These are phyloP conservation scores for Lethenteron camtschaticum DNA, from an alignment of 2,113 vertebrate genomes.

Conservation along the genomic window DNA sequence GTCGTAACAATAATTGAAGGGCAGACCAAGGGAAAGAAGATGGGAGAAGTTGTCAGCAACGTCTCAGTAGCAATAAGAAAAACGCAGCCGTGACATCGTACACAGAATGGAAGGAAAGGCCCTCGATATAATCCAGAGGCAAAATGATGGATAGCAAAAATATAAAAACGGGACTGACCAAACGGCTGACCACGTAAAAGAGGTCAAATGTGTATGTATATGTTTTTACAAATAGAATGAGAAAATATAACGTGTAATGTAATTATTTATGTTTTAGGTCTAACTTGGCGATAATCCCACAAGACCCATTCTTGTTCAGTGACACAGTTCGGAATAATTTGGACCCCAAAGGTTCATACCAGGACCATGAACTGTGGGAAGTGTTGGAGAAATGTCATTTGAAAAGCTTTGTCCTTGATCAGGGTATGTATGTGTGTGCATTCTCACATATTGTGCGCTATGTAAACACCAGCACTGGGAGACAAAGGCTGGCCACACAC, in stretches of 20 bases:
- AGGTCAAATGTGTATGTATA: neutral
- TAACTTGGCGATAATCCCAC: slow-evolving; percentile 66
- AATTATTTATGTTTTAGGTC: slow-evolving; percentile 30
- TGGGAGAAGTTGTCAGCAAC: no score
- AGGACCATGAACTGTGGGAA: slow-evolving; percentile 33
- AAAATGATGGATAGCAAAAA: neutral
- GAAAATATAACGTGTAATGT: neutral
- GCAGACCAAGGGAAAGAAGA: no score
- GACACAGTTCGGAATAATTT: slow-evolving; percentile 70
- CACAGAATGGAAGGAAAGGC: no score
- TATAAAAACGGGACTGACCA: neutral
- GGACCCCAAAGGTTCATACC: slow-evolving; percentile 34
- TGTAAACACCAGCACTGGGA: no score
- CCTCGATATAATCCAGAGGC: neutral
- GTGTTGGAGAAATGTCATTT: slow-evolving; percentile 66
- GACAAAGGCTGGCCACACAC: neutral
- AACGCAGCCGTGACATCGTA: no score
- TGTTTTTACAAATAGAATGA: neutral
- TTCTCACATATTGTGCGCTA: neutral
- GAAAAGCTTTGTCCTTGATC: slow-evolving; percentile 17
- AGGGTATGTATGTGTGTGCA: slow-evolving; percentile 37
- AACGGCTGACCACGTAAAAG: neutral
- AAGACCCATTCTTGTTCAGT: slow-evolving; percentile 85
- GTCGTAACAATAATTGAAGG: no score
- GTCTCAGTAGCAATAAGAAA: no score